A percentile compares a stretch with the other conserved stretches of the same genome.
These are phyloP conservation scores for Pitangus sulphuratus DNA, from an alignment of 2,797 vertebrate species.

Conservation along the genomic window DNA sequence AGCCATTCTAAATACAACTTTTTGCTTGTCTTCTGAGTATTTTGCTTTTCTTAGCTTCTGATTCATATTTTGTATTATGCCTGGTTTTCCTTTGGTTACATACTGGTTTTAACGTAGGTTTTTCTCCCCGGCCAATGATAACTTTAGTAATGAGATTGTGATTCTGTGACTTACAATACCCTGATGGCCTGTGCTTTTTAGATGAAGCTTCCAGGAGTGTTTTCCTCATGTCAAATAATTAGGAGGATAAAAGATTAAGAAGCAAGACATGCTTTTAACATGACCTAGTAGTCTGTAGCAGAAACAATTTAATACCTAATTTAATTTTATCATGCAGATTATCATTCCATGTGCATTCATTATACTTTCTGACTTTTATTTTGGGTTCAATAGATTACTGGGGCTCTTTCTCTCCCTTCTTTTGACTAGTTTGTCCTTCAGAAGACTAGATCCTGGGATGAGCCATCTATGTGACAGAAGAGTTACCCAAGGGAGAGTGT, in stretches of 20 bases:
- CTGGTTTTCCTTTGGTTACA: neutral
- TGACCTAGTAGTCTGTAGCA: neutral
- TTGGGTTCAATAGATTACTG: neutral
- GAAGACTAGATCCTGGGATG: neutral
- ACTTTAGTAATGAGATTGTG: neutral
- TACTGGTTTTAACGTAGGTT: neutral
- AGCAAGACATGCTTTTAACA: neutral
- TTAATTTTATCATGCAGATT: neutral
- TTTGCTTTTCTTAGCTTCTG: neutral
- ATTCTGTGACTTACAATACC: neutral
- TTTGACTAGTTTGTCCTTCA: neutral
- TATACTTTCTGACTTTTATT: neutral
- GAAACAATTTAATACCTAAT: neutral
- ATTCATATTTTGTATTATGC: neutral
- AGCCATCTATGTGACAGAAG: neutral
- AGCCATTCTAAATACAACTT: neutral
- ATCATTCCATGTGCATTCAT: neutral
- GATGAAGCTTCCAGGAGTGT: neutral
- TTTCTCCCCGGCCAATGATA: neutral
- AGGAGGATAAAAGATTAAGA: neutral
- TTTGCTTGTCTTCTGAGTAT: neutral
- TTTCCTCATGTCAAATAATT: neutral
- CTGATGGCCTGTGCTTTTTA: neutral
- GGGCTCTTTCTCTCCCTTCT: neutral
- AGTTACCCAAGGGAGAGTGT: fast-evolving